Conservation (phyloP, 2,888 invertebrate species). For the Metallyticus violacea region DNA sequence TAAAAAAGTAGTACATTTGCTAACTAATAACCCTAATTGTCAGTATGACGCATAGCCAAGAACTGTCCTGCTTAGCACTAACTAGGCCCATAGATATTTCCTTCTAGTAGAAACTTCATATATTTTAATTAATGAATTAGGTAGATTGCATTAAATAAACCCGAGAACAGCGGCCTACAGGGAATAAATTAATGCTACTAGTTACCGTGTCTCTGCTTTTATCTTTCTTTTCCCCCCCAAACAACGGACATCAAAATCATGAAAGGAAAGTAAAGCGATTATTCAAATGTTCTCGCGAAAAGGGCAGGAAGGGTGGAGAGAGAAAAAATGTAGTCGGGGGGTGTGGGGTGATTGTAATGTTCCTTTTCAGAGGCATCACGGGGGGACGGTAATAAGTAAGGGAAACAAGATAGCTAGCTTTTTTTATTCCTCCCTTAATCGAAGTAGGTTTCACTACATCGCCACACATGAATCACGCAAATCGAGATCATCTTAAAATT, state of each 20-base stretch:
- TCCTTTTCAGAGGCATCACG: background rate
- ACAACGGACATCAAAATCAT: background rate
- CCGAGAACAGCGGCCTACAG: background rate
- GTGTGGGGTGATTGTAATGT: background rate
- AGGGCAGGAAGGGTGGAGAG: background rate
- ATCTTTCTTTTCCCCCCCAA: background rate
- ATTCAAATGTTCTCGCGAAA: slow-evolving; percentile 12
- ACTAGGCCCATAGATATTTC: background rate
- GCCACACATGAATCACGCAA: slow-evolving; percentile 17
- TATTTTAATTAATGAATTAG: background rate
- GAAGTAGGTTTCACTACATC: slow-evolving; percentile 7
- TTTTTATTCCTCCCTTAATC: background rate
- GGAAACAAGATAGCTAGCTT: background rate
- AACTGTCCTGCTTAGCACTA: no score
- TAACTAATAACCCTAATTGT: no score
- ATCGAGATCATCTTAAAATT: slow-evolving; percentile 15
- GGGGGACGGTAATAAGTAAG: background rate
- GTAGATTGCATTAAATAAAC: background rate
- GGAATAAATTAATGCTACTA: background rate
- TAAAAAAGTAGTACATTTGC: no score
- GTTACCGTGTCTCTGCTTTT: background rate
- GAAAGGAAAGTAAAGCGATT: slow-evolving; percentile 11
- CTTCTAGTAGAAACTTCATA: background rate
- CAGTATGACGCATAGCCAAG: no score
- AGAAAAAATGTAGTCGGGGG: background rate